Evolutionary conservation across 2,888 invertebrate genomes (phyloP).

Genomic region (Cordilura impudica): DNA sequence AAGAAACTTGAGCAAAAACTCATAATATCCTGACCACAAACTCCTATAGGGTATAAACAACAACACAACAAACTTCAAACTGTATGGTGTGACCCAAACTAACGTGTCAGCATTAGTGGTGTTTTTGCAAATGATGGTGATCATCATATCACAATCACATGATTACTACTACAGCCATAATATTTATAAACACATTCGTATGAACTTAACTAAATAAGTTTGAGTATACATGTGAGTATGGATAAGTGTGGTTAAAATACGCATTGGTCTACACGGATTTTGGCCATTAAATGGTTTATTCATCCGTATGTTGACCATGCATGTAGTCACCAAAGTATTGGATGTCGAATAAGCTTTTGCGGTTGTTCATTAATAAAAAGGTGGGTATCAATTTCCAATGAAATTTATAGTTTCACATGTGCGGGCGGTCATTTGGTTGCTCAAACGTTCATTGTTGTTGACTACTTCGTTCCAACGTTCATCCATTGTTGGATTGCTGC

Average conservation of each 20-base stretch:
- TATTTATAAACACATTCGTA: too few relatives aligned
- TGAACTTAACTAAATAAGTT: too few relatives aligned
- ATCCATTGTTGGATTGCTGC: neutral
- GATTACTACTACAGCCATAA: too few relatives aligned
- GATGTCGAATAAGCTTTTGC: slow-evolving; percentile 41
- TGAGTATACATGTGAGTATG: neutral
- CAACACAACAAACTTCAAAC: neutral
- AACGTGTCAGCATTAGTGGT: slow-evolving; percentile 18
- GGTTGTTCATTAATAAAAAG: slow-evolving; percentile 52
- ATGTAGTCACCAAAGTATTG: slow-evolving; percentile 22
- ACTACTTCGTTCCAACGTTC: slow-evolving; percentile 8
- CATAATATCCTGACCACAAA: too few relatives aligned
- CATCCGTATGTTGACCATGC: neutral
- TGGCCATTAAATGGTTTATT: slow-evolving; percentile 11
- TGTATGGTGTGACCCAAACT: neutral
- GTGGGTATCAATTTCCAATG: slow-evolving; percentile 48
- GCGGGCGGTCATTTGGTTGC: slow-evolving; percentile 14
- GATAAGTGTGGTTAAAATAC: neutral
- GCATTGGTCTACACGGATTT: slow-evolving; percentile 7
- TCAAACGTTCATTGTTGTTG: neutral
- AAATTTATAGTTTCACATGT: slow-evolving; percentile 46
- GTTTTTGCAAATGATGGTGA: slow-evolving; percentile 4
- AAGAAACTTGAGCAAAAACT: too few relatives aligned
- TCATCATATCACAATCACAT: neutral
- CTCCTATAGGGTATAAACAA: too few relatives aligned